A percentile compares a stretch with the other conserved stretches of the same genome.
These are phyloP conservation scores for Carcinoscorpius rotundicauda DNA, from an alignment of 1,140 invertebrate genomes.

Conservation along the genomic window DNA sequence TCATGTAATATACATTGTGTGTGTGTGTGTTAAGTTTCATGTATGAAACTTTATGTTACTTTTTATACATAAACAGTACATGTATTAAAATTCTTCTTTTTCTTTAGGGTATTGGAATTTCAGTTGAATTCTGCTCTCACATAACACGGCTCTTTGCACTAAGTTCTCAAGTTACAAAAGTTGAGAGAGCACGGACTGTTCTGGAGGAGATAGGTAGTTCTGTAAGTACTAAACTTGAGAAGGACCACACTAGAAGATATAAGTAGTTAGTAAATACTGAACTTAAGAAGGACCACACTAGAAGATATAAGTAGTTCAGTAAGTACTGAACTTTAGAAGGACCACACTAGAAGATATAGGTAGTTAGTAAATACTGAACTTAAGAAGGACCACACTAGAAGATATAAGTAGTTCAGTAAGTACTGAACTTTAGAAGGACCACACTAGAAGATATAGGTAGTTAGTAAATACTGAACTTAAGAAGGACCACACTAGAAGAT, in stretches of 20 bases:
- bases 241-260: neutral
- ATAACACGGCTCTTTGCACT: slow-evolving; percentile 41
- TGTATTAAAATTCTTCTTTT: neutral
- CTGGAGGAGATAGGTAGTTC: slow-evolving; percentile 43
- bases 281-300: neutral
- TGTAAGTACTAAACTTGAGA: slow-evolving; percentile 31
- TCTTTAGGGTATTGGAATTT: slow-evolving; percentile 42
- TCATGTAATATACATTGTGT: no score
- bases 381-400: no score
- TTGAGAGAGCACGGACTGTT: slow-evolving; percentile 38
- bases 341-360: no score
- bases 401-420: no score
- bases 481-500: neutral
- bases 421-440: neutral
- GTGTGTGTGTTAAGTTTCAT: no score
- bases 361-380: no score
- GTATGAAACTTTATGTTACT: no score
- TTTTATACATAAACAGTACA: no score
- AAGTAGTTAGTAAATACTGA: neutral
- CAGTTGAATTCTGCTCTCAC: slow-evolving; percentile 47
- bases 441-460: no score
- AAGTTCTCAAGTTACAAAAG: slow-evolving; percentile 30
- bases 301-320: no score
- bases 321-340: no score
- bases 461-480: neutral